Evolutionary conservation across 2,888 invertebrate species (phyloP), one percentile per base, ranked within the genome.

Genomic region (Phlogophora meticulosa): DNA sequence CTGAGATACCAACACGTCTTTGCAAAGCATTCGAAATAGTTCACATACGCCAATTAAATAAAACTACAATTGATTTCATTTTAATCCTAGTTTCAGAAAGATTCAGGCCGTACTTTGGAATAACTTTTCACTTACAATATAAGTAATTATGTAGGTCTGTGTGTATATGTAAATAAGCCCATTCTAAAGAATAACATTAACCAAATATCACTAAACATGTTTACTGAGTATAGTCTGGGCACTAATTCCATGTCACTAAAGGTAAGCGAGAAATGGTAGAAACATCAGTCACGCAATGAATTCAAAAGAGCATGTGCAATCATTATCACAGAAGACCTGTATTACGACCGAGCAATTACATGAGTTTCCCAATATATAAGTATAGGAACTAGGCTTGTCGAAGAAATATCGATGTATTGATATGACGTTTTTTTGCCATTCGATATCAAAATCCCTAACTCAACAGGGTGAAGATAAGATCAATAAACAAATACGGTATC

Each of bases 211-310:
- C 77, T 72, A 68, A 72, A 76, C 73, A 76, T 76, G 62, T 76
- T 77, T 77, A 72, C 49, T 76, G 51, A 76, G 77, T 72, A 40
- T 76, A 72, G 67, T 77, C 58, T 77, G 62, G 72, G 62, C 73
- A 67, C 62, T 72, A 59, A 55, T 76, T 55, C 60, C 55, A 77
- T 76, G 51, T 56, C 52, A 58, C 45, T 59, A 34, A 72, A 76
- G 75, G 77, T 76, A 77, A 77, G 75, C 77, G 45, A 62, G 32
- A 51, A 52, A 48, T 32, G 24, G 57, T 63, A 53, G 46, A 76
- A 59, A 36, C 59, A 68, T 72, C 40, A 65, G 56, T 65, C 79
- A 79, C 76, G 76, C 76, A 77, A 68, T 72, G 9, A 68, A 17
- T 42, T 61, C 45, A 42, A 58, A 71, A 51, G 38, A 68, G 80